Evolutionary conservation across 2,113 vertebrate species (phyloP), one percentile per base, ranked within the genome.

Genomic region (Cariama cristata): DNA sequence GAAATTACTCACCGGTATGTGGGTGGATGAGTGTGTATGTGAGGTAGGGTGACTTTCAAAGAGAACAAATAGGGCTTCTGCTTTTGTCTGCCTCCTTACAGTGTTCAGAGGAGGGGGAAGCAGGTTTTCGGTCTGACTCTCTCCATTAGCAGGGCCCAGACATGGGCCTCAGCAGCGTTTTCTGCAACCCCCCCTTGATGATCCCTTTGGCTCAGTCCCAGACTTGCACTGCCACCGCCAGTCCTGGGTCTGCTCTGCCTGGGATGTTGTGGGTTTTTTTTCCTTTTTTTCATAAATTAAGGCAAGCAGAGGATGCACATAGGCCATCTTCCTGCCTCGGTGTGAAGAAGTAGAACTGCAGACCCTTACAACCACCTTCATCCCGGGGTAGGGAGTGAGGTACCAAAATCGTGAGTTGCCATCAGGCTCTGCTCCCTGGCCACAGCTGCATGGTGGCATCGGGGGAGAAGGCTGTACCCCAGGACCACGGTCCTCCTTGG

Each of bases 381-480:
- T 13, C 38, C 35, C 0, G 0, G 27, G 10, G 2, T 49, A 14
- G 28, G 38, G 63, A 91, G 22, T 0, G 0, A 38, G 44, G 20
- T 60, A 33, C 40, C 0, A 6, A 60, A 28, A 49, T 7, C 0
- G 3, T 2, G 4, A 4, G 1, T 7, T 63, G 63, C 22, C 71
- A 73, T 15, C 40, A 47, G 73, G 49, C 14, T 85, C 64, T 90
- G 73, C 49, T 71, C 56, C 30, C 60, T 38, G 45, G 35, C 26
- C 68, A 55, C 19, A 22, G 13, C 60, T 88, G 58, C 17, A 14
- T 14, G 38, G 30, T 80, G 53, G 24, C 30, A 27, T 19, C 5
- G 10, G 17, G 8, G 32, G 12, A 79, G 26, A 69, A 73, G 28
- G 38, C 22, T 85, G 59, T 10, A 73, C 8, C 21, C 50, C 22